phyloP scores from a whole-genome alignment of 2,113 vertebrate genomes.

The Ceyx margarethae region DNA sequence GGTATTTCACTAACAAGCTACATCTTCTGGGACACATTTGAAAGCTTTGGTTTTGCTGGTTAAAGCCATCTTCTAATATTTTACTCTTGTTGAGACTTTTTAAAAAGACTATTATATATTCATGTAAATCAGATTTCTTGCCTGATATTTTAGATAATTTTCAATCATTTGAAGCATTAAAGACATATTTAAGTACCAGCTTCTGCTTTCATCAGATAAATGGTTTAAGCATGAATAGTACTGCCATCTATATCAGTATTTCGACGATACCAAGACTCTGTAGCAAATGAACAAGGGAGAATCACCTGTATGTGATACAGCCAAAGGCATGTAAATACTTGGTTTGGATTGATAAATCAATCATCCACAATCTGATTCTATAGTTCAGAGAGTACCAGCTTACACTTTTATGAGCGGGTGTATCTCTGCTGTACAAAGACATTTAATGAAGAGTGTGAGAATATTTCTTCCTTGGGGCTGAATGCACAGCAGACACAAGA shows the following conservation, averaged over 20 bases:
- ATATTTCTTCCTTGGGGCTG: not conserved
- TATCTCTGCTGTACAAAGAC: not conserved
- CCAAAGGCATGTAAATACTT: conserved; percentile 41
- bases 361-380: conserved; percentile 7
- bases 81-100: not conserved
- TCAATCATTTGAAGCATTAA: conserved; percentile 36
- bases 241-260: conserved; percentile 51
- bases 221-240: conserved; percentile 53
- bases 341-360: conserved; percentile 44
- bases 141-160: not conserved
- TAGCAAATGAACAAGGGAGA: conserved; percentile 29
- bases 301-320: conserved; percentile 45
- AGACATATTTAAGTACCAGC: conserved; percentile 41
- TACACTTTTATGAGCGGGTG: not conserved
- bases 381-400: not conserved
- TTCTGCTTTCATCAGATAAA: conserved; percentile 37
- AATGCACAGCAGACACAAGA: not conserved
- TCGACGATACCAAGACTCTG: conserved; percentile 43
- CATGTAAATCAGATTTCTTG: conserved; percentile 1
- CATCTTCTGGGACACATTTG: not conserved
- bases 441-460: not conserved
- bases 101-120: not conserved
- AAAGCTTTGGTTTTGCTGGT: not conserved
- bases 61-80: not conserved
- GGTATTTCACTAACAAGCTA: not conserved